These are phyloP conservation scores for Chlamydotis undulata DNA, from an alignment of 2,113 vertebrate genomes.

Conservation along the genomic window DNA sequence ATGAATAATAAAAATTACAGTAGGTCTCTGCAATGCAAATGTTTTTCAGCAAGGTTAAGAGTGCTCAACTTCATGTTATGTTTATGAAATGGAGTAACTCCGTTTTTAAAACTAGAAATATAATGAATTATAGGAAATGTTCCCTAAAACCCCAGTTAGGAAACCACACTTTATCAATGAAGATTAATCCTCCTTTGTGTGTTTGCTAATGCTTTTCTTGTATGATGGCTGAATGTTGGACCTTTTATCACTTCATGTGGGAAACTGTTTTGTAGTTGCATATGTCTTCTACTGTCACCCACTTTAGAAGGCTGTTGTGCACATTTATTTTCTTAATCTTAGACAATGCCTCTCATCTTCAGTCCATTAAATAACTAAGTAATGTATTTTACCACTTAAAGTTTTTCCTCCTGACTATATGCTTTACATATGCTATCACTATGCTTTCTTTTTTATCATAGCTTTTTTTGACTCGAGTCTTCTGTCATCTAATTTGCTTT, in stretches of 20 bases:
- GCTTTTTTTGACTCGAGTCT: background rate
- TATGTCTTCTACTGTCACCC: background rate
- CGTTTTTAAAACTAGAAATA: background rate
- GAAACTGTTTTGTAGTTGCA: background rate
- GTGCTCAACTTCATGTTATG: background rate
- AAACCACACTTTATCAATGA: background rate
- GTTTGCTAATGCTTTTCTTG: background rate
- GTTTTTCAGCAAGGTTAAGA: background rate
- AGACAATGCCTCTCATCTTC: background rate
- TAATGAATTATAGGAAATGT: background rate
- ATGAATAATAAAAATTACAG: background rate
- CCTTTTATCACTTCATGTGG: background rate
- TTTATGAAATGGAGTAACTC: background rate
- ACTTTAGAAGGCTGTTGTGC: background rate
- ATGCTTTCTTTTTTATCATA: background rate
- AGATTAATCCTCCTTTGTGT: background rate
- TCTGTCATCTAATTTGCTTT: background rate
- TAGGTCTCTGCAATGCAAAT: background rate
- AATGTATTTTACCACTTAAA: background rate
- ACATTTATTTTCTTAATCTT: conserved; percentile 10
- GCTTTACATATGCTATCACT: background rate
- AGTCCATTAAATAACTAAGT: conserved; percentile 5
- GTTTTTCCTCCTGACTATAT: background rate
- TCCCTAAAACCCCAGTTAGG: background rate
- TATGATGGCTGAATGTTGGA: background rate